These are phyloP conservation scores for Lonchura striata DNA, from an alignment of 2,113 vertebrate genomes.

Conservation along the genomic window DNA sequence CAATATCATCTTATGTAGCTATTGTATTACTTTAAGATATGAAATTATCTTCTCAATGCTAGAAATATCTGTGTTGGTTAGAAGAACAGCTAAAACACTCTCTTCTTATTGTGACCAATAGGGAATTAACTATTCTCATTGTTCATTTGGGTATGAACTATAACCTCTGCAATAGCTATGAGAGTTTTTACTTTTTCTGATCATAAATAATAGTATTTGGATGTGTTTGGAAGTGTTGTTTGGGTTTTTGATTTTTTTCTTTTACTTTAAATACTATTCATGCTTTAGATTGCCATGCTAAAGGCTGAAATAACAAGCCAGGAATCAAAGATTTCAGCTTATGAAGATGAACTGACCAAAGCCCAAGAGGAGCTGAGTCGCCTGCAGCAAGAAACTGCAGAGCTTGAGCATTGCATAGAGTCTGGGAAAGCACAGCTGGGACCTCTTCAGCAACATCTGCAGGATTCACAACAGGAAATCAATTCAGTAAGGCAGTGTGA, in stretches of 20 bases:
- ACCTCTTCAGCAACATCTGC: conserved; percentile 89
- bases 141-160: background rate
- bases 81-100: background rate
- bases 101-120: background rate
- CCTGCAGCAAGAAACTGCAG: conserved; percentile 90
- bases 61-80: background rate
- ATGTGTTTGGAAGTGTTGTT: background rate
- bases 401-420: conserved; percentile 87
- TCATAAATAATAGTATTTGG: background rate
- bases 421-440: conserved; percentile 86
- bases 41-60: background rate
- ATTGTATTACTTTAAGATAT: background rate
- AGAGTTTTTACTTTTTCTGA: background rate
- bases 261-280: background rate
- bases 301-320: conserved; percentile 89
- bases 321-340: conserved; percentile 88
- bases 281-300: conserved; percentile 84
- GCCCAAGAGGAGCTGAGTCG: conserved; percentile 87
- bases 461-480: conserved; percentile 89
- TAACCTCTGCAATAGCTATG: background rate
- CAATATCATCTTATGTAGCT: background rate
- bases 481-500: conserved; percentile 78
- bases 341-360: conserved; percentile 88
- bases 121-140: background rate
- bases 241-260: background rate